Evolutionary conservation across 2,888 invertebrate genomes (phyloP).

Genomic region (Leptothorax acervorum): DNA sequence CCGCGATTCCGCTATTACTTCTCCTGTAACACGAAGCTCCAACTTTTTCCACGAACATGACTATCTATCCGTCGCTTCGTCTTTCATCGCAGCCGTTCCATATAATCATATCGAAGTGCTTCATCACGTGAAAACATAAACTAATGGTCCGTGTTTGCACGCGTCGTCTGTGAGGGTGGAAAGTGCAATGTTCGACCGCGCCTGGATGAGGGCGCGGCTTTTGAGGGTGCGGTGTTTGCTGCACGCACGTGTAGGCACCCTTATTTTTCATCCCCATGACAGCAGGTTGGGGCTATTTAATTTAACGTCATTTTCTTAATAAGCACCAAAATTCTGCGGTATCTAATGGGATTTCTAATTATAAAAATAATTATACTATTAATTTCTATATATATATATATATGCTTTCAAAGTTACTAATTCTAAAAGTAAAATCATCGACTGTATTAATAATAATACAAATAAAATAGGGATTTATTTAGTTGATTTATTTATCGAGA

Average conservation of each 20-base stretch:
- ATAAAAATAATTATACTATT: background rate
- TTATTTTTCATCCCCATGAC: constrained; percentile 65
- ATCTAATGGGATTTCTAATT: constrained; percentile 7
- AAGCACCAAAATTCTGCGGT: background rate
- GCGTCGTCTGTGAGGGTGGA: constrained; percentile 67
- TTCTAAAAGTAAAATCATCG: background rate
- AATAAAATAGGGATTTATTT: background rate
- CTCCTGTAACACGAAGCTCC: constrained; percentile 52
- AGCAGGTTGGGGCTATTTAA: constrained; percentile 48
- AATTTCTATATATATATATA: background rate
- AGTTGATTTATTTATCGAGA: background rate
- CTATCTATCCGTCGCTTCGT: constrained; percentile 48
- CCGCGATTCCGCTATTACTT: constrained; percentile 61
- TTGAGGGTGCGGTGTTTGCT: constrained; percentile 76
- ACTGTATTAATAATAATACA: background rate
- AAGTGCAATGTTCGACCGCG: constrained; percentile 75
- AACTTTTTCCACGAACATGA: constrained; percentile 66
- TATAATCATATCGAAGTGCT: constrained; percentile 70
- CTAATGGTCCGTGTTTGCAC: constrained; percentile 72
- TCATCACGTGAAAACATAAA: constrained; percentile 67
- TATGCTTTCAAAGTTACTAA: background rate
- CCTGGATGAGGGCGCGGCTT: constrained; percentile 76
- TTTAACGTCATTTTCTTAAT: constrained; percentile 48
- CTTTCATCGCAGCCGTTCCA: constrained; percentile 58
- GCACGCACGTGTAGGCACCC: constrained; percentile 66